These are phyloP conservation scores for Fundulus diaphanus DNA, from an alignment of 2,797 vertebrate genomes.

Conservation along the genomic window DNA sequence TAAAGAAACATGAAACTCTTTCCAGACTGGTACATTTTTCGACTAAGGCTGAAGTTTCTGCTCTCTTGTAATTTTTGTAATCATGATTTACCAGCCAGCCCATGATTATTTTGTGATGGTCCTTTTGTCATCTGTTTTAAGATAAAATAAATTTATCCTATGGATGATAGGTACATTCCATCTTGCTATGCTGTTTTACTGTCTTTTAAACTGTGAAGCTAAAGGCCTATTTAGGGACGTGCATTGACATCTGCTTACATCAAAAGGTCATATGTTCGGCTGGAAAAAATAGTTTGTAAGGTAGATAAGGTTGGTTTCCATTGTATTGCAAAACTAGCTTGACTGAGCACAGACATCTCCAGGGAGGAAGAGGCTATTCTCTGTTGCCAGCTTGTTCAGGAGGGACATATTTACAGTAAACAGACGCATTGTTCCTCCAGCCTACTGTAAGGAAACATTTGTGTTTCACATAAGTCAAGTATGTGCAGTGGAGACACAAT, in stretches of 20 bases:
- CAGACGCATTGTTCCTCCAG: not conserved
- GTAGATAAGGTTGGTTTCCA: not conserved
- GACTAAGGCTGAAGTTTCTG: too few species aligned
- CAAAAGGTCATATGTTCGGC: not conserved
- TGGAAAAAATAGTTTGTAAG: not conserved
- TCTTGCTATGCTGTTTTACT: too few species aligned
- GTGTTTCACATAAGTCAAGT: not conserved
- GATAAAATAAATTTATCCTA: too few species aligned
- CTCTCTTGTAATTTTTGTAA: too few species aligned
- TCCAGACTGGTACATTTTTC: too few species aligned
- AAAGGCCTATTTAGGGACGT: too few species aligned
- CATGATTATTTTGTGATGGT: too few species aligned
- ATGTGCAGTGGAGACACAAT: fast-evolving
- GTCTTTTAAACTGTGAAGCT: too few species aligned
- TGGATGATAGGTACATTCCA: too few species aligned
- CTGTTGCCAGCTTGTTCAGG: not conserved
- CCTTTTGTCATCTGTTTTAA: too few species aligned
- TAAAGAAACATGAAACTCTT: not conserved
- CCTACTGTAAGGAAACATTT: not conserved
- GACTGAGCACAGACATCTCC: not conserved
- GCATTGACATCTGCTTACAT: not conserved
- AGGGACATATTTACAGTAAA: not conserved
- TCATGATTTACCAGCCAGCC: too few species aligned
- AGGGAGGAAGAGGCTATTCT: not conserved
- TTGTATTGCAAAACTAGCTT: not conserved